Conservation (phyloP, 2,113 vertebrate genomes). For the Sander vitreus region DNA sequence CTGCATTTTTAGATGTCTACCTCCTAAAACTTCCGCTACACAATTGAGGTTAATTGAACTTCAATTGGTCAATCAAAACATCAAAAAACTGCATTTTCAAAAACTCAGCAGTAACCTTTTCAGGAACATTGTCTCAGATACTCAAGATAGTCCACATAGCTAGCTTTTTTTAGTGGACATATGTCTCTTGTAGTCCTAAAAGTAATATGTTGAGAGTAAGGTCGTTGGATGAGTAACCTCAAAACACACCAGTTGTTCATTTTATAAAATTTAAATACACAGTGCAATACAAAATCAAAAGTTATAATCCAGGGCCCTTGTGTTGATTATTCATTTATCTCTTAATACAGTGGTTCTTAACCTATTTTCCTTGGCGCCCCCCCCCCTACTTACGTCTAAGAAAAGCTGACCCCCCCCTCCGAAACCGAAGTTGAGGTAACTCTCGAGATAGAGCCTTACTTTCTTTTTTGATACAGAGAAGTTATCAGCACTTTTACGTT, state of each 20-base stretch:
- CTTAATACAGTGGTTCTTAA: no score
- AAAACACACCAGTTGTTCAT: background rate
- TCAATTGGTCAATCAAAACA: background rate
- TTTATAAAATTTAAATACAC: background rate
- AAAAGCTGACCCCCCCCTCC: no score
- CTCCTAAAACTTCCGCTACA: background rate
- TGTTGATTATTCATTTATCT: background rate
- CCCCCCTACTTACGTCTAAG: no score
- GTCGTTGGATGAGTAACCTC: background rate
- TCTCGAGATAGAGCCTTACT: no score
- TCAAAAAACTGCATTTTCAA: background rate
- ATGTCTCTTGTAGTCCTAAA: background rate
- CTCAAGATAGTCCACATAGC: background rate
- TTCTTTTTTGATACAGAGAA: no score
- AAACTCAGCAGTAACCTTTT: background rate
- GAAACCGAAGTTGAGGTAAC: no score
- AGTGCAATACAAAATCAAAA: background rate
- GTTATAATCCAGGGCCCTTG: background rate
- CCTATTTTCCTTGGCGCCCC: no score
- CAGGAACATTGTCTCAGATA: background rate
- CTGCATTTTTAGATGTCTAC: background rate
- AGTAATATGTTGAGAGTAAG: background rate
- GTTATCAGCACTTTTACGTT: no score
- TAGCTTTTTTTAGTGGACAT: background rate
- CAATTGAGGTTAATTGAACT: background rate